Evolutionary conservation across 2,888 invertebrate genomes (phyloP).

Genomic region (Synergus umbraculus): DNA sequence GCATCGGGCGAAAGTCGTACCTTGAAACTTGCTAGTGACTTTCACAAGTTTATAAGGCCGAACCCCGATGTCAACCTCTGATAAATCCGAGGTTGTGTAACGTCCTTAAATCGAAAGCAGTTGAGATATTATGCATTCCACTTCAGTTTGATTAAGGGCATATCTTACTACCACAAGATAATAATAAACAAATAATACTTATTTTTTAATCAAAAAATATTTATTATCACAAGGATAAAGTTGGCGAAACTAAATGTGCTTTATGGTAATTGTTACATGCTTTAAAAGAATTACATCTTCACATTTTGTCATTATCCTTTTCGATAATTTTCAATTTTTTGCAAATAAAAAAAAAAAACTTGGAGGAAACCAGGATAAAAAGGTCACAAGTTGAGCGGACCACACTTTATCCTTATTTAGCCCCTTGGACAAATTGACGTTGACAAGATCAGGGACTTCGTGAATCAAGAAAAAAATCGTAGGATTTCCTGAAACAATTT

Average conservation of each 20-base stretch:
- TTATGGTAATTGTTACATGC: too few relatives aligned
- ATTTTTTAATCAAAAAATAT: too few relatives aligned
- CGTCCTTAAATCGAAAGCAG: conserved; percentile 23
- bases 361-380: neutral
- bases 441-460: neutral
- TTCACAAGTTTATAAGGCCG: conserved; percentile 35
- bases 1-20: conserved; percentile 25
- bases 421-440: neutral
- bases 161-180: too few relatives aligned
- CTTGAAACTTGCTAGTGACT: conserved; percentile 31
- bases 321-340: neutral
- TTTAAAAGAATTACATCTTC: too few relatives aligned
- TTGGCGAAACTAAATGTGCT: too few relatives aligned
- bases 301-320: neutral
- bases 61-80: conserved; percentile 27
- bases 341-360: neutral
- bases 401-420: neutral
- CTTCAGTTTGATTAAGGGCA: neutral
- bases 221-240: too few relatives aligned
- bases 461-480: neutral
- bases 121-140: conserved; percentile 23
- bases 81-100: conserved; percentile 42
- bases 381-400: neutral
- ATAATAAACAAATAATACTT: too few relatives aligned
- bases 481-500: neutral